Percentiles rank a stretch among this genome's conserved stretches.
Evolutionary conservation across 1,140 invertebrate genomes (phyloP).

Genomic region (Alviniconcha marisindica): DNA sequence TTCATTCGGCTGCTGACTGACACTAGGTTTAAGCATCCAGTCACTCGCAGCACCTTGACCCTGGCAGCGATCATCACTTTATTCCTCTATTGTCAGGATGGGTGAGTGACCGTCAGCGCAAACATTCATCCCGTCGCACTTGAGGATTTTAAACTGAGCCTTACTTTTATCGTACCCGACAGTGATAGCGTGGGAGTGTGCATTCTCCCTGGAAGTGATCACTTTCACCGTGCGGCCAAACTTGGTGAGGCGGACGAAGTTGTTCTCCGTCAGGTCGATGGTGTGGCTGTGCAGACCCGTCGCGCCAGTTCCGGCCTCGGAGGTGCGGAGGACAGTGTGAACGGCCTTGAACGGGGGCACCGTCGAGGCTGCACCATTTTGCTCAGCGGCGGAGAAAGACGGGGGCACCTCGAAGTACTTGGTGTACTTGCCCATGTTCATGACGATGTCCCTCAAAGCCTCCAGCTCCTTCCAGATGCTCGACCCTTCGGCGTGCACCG

Average conservation of each 20-base stretch:
- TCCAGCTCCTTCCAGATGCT: slow-evolving; percentile 62
- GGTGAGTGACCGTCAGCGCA: background rate
- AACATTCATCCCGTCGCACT: background rate
- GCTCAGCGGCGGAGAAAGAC: too few species aligned
- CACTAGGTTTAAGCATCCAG: background rate
- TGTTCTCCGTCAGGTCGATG: slow-evolving; percentile 40
- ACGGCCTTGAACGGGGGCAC: background rate
- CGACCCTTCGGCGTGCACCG: slow-evolving; percentile 59
- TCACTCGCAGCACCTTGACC: too few species aligned
- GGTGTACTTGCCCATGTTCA: slow-evolving; percentile 50
- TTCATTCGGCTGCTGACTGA: background rate
- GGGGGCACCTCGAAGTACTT: slow-evolving; percentile 44
- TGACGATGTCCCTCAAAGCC: slow-evolving; percentile 61
- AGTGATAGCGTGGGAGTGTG: slow-evolving; percentile 45
- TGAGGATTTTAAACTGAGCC: background rate
- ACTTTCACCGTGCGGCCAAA: slow-evolving; percentile 6
- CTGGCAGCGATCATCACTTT: too few species aligned
- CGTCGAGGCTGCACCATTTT: slow-evolving; percentile 26
- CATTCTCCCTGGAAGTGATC: slow-evolving; percentile 39
- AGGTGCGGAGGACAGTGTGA: background rate
- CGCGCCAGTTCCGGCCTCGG: slow-evolving; percentile 23
- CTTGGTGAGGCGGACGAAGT: slow-evolving; percentile 22
- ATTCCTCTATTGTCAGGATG: background rate
- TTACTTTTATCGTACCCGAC: background rate
- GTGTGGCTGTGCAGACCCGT: slow-evolving; percentile 44